A percentile compares a stretch with the other conserved stretches of the same genome.
Evolutionary conservation across 2,888 invertebrate species (phyloP).

Genomic region (Campoletis raptor): DNA sequence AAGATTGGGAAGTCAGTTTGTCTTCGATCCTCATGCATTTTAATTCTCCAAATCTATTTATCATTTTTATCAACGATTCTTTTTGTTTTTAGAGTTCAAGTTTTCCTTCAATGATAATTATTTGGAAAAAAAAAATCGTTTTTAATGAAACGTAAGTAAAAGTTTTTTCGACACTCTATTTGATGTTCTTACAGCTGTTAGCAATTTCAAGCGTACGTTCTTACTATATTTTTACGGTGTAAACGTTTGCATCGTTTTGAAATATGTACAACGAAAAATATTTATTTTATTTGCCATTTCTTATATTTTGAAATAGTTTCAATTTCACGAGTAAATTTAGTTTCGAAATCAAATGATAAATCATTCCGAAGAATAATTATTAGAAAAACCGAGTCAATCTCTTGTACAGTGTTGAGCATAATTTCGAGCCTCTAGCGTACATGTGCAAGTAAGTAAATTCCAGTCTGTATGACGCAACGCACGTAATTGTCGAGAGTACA

Average conservation of each 20-base stretch:
- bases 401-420: neutral
- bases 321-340: too few species aligned
- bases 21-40: constrained; percentile 8
- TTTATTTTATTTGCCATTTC: too few species aligned
- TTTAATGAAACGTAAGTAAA: constrained; percentile 37
- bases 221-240: too few species aligned
- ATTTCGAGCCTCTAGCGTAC: constrained; percentile 7
- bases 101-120: neutral
- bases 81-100: neutral
- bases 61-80: neutral
- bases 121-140: neutral
- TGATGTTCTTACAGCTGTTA: too few species aligned
- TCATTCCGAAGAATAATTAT: neutral
- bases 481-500: constrained; percentile 83
- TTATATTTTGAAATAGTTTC: too few species aligned
- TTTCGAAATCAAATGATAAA: too few species aligned
- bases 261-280: too few species aligned
- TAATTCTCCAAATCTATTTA: neutral
- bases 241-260: too few species aligned
- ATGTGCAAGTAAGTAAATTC: constrained; percentile 70
- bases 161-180: neutral
- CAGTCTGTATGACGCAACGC: constrained; percentile 81
- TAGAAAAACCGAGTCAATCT: neutral
- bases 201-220: too few species aligned
- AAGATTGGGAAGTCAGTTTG: constrained; percentile 21